phyloP scores from a whole-genome alignment of 2,888 invertebrate species.

The Leucozona laternaria region DNA sequence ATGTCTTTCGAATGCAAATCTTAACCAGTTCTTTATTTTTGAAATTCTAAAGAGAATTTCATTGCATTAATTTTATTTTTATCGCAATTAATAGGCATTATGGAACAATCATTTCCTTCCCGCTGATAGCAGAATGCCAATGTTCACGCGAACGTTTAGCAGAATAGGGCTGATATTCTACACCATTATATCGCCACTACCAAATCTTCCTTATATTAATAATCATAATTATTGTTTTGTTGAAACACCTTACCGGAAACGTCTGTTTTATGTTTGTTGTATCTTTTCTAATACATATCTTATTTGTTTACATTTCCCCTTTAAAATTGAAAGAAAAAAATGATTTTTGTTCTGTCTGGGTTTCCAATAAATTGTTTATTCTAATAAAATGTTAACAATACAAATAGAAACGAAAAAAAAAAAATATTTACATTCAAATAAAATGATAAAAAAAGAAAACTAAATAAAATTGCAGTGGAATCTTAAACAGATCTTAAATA shows the following conservation, averaged over 20 bases:
- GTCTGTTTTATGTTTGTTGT: not conserved
- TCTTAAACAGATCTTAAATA: constrained; percentile 11
- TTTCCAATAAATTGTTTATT: constrained; percentile 18
- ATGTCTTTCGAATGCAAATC: too few species aligned
- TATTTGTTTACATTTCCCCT: not conserved
- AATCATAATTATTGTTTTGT: not conserved
- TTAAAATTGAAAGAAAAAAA: not conserved
- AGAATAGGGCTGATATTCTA: too few species aligned
- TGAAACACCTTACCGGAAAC: constrained; percentile 2
- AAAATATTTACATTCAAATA: constrained; percentile 15
- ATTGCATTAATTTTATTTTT: too few species aligned
- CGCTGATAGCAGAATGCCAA: too few species aligned
- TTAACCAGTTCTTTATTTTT: too few species aligned
- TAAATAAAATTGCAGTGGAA: constrained; percentile 3
- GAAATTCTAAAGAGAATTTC: too few species aligned
- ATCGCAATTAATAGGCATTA: too few species aligned
- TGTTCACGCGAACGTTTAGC: too few species aligned
- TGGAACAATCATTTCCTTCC: too few species aligned
- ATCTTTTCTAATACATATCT: not conserved
- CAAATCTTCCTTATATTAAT: not conserved
- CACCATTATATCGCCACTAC: not conserved
- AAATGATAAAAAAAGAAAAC: not conserved
- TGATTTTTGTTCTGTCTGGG: not conserved
- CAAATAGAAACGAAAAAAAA: constrained; percentile 14
- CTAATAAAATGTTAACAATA: constrained; percentile 20